A percentile compares a stretch with the other conserved stretches of the same genome.
Conservation (phyloP, 2,797 vertebrate species). For the Microctenopoma stevenorrisi region DNA sequence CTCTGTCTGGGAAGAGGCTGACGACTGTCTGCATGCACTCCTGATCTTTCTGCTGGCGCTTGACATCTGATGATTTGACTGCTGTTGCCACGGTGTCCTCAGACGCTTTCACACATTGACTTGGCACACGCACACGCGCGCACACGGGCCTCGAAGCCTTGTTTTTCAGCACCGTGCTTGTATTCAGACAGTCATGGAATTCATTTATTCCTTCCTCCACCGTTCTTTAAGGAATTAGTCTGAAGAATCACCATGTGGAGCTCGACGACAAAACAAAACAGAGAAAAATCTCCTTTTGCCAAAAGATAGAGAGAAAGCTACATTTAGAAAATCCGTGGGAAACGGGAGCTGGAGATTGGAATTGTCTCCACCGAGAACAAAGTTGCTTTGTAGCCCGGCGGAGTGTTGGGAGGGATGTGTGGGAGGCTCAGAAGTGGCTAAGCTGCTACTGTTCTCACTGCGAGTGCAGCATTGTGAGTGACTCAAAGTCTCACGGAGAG, state of each 20-base stretch:
- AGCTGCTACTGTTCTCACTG: conserved; percentile 66
- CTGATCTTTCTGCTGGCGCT: conserved; percentile 39
- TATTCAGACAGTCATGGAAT: conserved; percentile 24
- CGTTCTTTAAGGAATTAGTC: conserved; percentile 32
- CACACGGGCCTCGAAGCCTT: conserved; percentile 12
- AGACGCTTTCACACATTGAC: conserved; percentile 36
- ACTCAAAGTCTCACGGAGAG: conserved; percentile 58
- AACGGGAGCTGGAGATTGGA: conserved; percentile 68
- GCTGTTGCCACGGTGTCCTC: conserved; percentile 30
- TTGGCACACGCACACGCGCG: conserved; percentile 1
- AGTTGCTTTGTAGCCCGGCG: conserved; percentile 69
- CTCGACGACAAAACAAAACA: conserved; percentile 18
- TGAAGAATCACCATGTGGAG: conserved; percentile 42
- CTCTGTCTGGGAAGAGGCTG: conserved; percentile 2
- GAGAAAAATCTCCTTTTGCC: conserved; percentile 6
- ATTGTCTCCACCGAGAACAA: conserved; percentile 76
- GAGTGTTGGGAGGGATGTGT: conserved; percentile 59
- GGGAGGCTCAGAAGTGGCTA: conserved; percentile 75
- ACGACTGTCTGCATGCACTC: conserved; percentile 44
- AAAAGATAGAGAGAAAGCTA: conserved; percentile 37
- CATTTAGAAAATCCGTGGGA: conserved; percentile 70
- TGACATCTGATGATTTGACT: conserved; percentile 30
- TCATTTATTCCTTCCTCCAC: conserved; percentile 7
- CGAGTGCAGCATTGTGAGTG: conserved; percentile 58
- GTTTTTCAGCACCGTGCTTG: conserved; percentile 7